Evolutionary conservation across 2,888 invertebrate species (phyloP).

Genomic region (Pandemis cinnamomeana): DNA sequence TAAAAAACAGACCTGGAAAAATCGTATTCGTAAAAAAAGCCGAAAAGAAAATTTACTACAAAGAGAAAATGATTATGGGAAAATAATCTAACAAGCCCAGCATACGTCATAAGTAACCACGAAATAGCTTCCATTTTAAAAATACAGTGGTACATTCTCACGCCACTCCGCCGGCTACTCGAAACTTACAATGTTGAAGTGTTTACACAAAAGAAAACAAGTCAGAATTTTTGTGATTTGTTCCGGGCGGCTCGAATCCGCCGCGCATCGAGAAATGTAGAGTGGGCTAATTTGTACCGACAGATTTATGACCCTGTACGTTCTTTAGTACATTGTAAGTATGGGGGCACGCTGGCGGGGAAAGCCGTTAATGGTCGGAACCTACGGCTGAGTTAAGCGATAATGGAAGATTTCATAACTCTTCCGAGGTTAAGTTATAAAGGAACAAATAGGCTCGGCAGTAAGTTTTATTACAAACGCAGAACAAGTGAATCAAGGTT

Average conservation of each 20-base stretch:
- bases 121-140: slow-evolving; percentile 12
- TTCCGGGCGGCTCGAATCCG: slow-evolving; percentile 49
- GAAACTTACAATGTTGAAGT: slow-evolving; percentile 59
- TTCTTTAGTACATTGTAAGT: slow-evolving; percentile 49
- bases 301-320: slow-evolving; percentile 68
- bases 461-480: neutral
- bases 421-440: neutral
- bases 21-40: no score
- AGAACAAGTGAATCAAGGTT: no score
- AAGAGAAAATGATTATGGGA: no score
- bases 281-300: slow-evolving; percentile 71
- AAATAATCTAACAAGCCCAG: no score
- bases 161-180: slow-evolving; percentile 56
- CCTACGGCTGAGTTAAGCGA: slow-evolving; percentile 48
- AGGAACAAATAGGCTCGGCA: slow-evolving; percentile 9
- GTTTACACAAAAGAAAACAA: slow-evolving; percentile 61
- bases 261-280: slow-evolving; percentile 51
- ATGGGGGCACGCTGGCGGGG: slow-evolving; percentile 51
- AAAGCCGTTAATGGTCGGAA: slow-evolving; percentile 65
- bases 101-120: slow-evolving; percentile 1
- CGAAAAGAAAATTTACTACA: no score
- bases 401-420: slow-evolving; percentile 55
- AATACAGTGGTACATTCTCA: slow-evolving; percentile 57
- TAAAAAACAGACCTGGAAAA: no score
- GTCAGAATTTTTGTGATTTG: slow-evolving; percentile 54